Percentiles rank a stretch among this genome's conserved stretches.
Conservation (phyloP, 1,140 invertebrate species). For the Drosophila littoralis region DNA sequence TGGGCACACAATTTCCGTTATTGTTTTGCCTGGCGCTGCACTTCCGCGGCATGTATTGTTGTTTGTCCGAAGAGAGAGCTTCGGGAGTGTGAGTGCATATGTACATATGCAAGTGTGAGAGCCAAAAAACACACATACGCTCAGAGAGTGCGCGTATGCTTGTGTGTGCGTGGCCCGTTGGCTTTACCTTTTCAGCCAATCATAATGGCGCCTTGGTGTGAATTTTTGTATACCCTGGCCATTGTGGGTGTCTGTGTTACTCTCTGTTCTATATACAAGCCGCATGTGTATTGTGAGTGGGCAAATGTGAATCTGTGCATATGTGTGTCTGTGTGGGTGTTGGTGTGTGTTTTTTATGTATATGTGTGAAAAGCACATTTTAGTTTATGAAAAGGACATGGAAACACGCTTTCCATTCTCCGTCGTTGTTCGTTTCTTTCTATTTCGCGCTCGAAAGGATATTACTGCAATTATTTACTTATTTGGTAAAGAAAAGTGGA, state of each 20-base stretch:
- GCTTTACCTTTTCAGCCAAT: conserved; percentile 73
- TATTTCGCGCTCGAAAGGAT: conserved; percentile 76
- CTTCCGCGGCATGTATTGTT: conserved; percentile 62
- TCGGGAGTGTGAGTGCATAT: conserved; percentile 33
- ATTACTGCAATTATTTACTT: conserved; percentile 83
- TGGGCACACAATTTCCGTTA: conserved; percentile 78
- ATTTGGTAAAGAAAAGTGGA: conserved; percentile 78
- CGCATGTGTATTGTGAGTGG: conserved; percentile 57
- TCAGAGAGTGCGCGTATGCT: conserved; percentile 15
- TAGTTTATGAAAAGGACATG: conserved; percentile 81
- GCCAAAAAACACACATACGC: conserved; percentile 35
- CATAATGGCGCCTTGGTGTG: conserved; percentile 80
- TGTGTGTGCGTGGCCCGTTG: conserved; percentile 47
- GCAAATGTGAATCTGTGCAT: conserved; percentile 24
- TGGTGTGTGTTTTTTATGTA: conserved; percentile 34
- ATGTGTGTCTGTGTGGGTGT: conserved; percentile 25
- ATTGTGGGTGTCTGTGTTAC: conserved; percentile 76
- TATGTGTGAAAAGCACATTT: conserved; percentile 75
- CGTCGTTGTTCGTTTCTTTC: conserved; percentile 70
- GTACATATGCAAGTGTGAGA: conserved; percentile 6
- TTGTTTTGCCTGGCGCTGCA: conserved; percentile 79
- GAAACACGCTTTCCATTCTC: conserved; percentile 79
- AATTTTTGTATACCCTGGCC: conserved; percentile 74
- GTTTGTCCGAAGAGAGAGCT: conserved; percentile 43
- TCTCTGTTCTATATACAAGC: conserved; percentile 71